These are phyloP conservation scores for Ceyx cyanopectus DNA, from an alignment of 2,113 vertebrate genomes.

Conservation along the genomic window DNA sequence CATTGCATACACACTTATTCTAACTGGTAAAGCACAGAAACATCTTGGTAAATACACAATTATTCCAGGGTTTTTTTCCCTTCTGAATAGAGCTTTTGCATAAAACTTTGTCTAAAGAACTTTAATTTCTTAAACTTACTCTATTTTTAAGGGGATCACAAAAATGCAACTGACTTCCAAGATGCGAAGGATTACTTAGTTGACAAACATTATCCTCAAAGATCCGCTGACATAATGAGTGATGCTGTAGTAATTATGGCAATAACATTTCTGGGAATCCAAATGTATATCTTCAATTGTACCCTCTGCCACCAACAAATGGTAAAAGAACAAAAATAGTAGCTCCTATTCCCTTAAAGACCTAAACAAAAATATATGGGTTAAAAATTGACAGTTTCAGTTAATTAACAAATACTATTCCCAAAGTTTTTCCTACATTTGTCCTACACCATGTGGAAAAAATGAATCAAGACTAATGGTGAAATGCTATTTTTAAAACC, in stretches of 20 bases:
- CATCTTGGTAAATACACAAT: neutral
- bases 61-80: neutral
- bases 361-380: neutral
- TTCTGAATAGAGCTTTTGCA: neutral
- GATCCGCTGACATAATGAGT: neutral
- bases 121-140: neutral
- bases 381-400: neutral
- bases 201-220: neutral
- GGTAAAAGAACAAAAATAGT: conserved; percentile 16
- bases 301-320: neutral
- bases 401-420: neutral
- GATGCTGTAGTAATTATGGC: neutral
- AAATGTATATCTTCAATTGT: neutral
- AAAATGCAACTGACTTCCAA: neutral
- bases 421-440: neutral
- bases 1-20: neutral
- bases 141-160: neutral
- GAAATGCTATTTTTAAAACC: conserved; percentile 45
- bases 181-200: neutral
- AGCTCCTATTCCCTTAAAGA: neutral
- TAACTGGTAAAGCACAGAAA: neutral
- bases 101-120: neutral
- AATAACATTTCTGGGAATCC: neutral
- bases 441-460: conserved; percentile 2
- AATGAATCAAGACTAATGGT: conserved; percentile 27